These are phyloP conservation scores for Cololabis saira DNA, from an alignment of 2,113 vertebrate species.

Conservation along the genomic window DNA sequence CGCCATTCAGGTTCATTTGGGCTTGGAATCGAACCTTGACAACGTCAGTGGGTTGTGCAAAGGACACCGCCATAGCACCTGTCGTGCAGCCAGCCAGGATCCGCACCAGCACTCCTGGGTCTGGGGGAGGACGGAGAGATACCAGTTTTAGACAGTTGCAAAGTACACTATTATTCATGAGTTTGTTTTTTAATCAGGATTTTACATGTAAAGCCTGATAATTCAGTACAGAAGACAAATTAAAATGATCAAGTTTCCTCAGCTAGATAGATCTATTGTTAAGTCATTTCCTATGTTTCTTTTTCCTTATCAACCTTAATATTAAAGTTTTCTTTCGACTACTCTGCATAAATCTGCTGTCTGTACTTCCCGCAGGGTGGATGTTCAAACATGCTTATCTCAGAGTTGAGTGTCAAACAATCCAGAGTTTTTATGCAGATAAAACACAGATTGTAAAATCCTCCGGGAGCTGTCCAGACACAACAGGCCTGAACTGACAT, in stretches of 20 bases:
- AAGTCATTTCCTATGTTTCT: too few relatives aligned
- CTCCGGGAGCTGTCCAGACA: not conserved
- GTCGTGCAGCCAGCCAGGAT: constrained; percentile 87
- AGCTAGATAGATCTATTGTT: too few relatives aligned
- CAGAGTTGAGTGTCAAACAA: not conserved
- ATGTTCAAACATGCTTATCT: not conserved
- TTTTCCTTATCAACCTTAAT: too few relatives aligned
- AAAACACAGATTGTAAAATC: not conserved
- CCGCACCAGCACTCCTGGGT: constrained; percentile 73
- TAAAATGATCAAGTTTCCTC: too few relatives aligned
- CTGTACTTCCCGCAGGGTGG: not conserved
- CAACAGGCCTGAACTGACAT: not conserved
- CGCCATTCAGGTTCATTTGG: constrained; percentile 81
- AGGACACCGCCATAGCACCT: constrained; percentile 84
- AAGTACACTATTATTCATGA: not conserved
- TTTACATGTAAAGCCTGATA: not conserved
- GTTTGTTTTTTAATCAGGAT: not conserved
- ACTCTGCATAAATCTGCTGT: too few relatives aligned
- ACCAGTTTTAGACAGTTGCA: not conserved
- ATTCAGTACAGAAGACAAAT: not conserved
- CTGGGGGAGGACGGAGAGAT: constrained; percentile 23
- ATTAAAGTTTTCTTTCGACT: too few relatives aligned
- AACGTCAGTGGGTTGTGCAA: constrained; percentile 89
- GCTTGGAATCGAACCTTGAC: constrained; percentile 89
- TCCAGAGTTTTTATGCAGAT: too few relatives aligned